A percentile compares a stretch with the other conserved stretches of the same genome.
These are phyloP conservation scores for Drosophila sucinea DNA, from an alignment of 1,140 invertebrate genomes.

Conservation along the genomic window DNA sequence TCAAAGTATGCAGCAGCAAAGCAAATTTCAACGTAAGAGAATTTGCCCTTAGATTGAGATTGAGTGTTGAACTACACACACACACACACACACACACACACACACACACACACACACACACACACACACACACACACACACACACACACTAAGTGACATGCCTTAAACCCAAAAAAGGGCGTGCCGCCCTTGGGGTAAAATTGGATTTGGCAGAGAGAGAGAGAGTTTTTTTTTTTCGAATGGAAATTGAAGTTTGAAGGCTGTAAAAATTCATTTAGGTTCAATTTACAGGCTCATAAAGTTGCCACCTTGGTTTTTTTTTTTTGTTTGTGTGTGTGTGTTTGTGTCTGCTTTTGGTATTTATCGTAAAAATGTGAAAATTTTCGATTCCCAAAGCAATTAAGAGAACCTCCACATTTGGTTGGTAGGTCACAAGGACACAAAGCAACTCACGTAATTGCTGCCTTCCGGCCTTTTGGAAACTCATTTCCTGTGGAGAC, in stretches of 20 bases:
- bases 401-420: constrained; percentile 15
- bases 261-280: constrained; percentile 11
- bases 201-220: constrained; percentile 56
- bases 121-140: neutral
- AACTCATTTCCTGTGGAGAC: constrained; percentile 57
- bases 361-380: constrained; percentile 15
- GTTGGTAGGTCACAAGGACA: constrained; percentile 6
- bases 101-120: neutral
- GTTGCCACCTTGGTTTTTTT: neutral
- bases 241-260: constrained; percentile 13
- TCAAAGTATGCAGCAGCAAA: constrained; percentile 16
- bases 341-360: neutral
- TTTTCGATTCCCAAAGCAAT: constrained; percentile 41
- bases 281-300: constrained; percentile 17
- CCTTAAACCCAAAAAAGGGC: neutral
- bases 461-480: constrained; percentile 59
- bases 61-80: constrained; percentile 10
- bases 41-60: constrained; percentile 4
- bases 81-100: neutral
- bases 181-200: constrained; percentile 27
- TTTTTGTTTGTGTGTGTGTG: neutral
- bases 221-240: constrained; percentile 32
- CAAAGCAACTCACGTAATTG: constrained; percentile 53
- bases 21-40: neutral
- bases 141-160: neutral